Conservation (phyloP, 2,797 vertebrate genomes). For the Serranus cabrilla region DNA sequence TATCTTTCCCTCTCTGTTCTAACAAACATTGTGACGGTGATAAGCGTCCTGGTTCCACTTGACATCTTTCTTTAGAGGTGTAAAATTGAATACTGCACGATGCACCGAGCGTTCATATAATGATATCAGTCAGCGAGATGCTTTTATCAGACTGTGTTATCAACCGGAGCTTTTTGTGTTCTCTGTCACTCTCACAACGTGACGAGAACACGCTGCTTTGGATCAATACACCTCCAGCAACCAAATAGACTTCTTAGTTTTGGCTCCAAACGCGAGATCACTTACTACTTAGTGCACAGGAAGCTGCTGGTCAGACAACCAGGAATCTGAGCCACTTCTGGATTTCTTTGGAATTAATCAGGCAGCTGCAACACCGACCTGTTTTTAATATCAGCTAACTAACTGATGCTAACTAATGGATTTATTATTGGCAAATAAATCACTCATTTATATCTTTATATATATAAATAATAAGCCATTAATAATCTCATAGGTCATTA, state of each 20-base stretch:
- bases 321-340: constrained; percentile 54
- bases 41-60: constrained; percentile 55
- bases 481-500: constrained; percentile 3
- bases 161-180: constrained; percentile 3
- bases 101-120: constrained; percentile 18
- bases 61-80: constrained; percentile 68
- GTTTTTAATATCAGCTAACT: constrained; percentile 15
- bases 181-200: constrained; percentile 23
- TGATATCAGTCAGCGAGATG: constrained; percentile 44
- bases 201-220: constrained; percentile 4
- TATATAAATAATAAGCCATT: constrained; percentile 20
- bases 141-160: constrained; percentile 53
- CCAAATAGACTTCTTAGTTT: constrained; percentile 71
- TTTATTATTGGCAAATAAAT: constrained; percentile 37
- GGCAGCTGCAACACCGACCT: constrained; percentile 21
- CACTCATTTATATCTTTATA: not conserved
- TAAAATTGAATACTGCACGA: constrained; percentile 56
- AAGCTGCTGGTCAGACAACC: constrained; percentile 55
- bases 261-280: constrained; percentile 48
- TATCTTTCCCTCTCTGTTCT: constrained; percentile 21
- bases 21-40: constrained; percentile 44
- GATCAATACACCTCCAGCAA: constrained; percentile 74
- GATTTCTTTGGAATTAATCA: constrained; percentile 36
- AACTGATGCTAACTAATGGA: constrained; percentile 28
- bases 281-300: constrained; percentile 53